A percentile compares a stretch with the other conserved stretches of the same genome.
These are phyloP conservation scores for Imbricaverruca yamaguchii DNA, from an alignment of 2,888 invertebrate species.

Conservation along the genomic window DNA sequence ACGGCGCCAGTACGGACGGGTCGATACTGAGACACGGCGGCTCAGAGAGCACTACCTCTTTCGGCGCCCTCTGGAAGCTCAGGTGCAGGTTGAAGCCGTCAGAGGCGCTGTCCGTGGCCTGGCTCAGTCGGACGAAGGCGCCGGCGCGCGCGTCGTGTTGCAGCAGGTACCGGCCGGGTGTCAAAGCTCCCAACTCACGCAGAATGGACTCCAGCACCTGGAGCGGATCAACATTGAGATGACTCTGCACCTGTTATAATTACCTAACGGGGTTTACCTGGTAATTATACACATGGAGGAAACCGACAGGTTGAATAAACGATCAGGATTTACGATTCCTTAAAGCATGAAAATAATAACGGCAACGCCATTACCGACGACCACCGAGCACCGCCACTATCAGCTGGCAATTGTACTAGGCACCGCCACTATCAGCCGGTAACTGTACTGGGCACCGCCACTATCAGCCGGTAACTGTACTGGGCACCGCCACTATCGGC, in stretches of 20 bases:
- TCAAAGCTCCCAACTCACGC: not conserved
- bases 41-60: not conserved
- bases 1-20: conserved; percentile 10
- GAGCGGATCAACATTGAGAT: no score
- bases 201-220: conserved; percentile 5
- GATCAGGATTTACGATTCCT: no score
- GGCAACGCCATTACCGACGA: not conserved
- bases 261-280: no score
- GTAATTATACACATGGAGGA: no score
- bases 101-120: not conserved
- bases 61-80: not conserved
- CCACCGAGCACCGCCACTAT: not conserved
- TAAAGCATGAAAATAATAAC: no score
- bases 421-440: no score
- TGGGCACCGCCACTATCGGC: no score
- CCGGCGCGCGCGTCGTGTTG: not conserved
- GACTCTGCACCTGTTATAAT: no score
- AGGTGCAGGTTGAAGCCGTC: not conserved
- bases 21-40: not conserved
- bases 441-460: no score
- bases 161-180: conserved; percentile 5
- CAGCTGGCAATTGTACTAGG: no score
- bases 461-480: no score
- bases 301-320: no score
- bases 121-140: not conserved